Conservation (phyloP, 2,113 vertebrate genomes). For the Alexandromys fortis region DNA sequence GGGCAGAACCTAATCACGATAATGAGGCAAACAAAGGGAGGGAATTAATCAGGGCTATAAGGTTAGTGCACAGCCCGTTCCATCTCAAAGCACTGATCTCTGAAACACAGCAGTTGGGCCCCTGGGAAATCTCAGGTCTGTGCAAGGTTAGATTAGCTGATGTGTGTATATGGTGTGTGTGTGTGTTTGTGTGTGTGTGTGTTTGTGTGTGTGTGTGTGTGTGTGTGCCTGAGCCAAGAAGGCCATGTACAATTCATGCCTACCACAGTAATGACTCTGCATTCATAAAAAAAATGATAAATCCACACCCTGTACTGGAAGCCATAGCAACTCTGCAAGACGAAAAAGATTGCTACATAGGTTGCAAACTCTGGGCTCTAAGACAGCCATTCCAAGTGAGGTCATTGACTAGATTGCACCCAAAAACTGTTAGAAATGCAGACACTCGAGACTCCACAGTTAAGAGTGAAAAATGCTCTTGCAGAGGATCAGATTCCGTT, state of each 20-base stretch:
- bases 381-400: background rate
- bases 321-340: background rate
- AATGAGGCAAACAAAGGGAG: conserved; percentile 79
- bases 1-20: conserved; percentile 73
- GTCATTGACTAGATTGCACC: background rate
- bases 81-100: conserved; percentile 45
- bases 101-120: conserved; percentile 58
- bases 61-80: conserved; percentile 70
- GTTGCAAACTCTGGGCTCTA: background rate
- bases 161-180: background rate
- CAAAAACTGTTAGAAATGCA: background rate
- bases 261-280: background rate
- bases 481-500: background rate
- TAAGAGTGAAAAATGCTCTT: background rate
- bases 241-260: background rate
- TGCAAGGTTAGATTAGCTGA: conserved; percentile 66
- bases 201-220: too few relatives aligned
- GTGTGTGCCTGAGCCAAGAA: conserved; percentile 11
- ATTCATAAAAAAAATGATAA: background rate
- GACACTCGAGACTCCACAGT: background rate
- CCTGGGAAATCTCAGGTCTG: conserved; percentile 76
- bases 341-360: background rate
- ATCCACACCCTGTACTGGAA: background rate
- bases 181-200: background rate
- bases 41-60: conserved; percentile 80